A percentile compares a stretch with the other conserved stretches of the same genome.
phyloP scores from a whole-genome alignment of 2,888 invertebrate genomes.

The Torymus texanus region DNA sequence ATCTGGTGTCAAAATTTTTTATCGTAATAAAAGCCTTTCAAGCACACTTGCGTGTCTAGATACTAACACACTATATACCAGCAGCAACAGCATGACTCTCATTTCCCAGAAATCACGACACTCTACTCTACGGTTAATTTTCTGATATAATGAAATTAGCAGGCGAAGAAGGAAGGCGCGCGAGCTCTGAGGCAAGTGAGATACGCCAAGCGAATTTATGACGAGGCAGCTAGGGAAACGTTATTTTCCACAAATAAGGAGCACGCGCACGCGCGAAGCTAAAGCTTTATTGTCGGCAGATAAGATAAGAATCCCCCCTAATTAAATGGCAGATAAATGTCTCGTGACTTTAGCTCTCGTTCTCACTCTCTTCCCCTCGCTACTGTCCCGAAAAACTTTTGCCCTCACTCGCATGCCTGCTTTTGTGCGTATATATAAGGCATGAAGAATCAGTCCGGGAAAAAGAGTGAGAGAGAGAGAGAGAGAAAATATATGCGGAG shows the following conservation, averaged over 20 bases:
- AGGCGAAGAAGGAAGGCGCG: neutral
- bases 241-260: constrained; percentile 55
- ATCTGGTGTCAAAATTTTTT: neutral
- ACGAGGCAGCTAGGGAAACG: constrained; percentile 31
- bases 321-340: constrained; percentile 54
- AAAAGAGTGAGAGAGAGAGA: neutral
- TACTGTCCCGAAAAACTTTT: no score
- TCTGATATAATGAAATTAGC: constrained; percentile 47
- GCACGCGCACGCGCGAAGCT: constrained; percentile 8
- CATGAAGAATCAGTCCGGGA: neutral
- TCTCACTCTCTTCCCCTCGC: neutral
- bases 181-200: neutral
- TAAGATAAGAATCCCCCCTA: constrained; percentile 55
- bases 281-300: constrained; percentile 50
- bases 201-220: constrained; percentile 49
- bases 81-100: no score
- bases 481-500: neutral
- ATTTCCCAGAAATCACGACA: constrained; percentile 2
- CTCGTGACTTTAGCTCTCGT: neutral
- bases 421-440: no score
- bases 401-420: no score
- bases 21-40: neutral
- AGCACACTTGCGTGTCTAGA: no score
- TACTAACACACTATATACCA: no score
- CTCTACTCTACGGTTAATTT: constrained; percentile 29